These are phyloP conservation scores for Pyrgus malvae DNA, from an alignment of 2,888 invertebrate genomes.

Conservation along the genomic window DNA sequence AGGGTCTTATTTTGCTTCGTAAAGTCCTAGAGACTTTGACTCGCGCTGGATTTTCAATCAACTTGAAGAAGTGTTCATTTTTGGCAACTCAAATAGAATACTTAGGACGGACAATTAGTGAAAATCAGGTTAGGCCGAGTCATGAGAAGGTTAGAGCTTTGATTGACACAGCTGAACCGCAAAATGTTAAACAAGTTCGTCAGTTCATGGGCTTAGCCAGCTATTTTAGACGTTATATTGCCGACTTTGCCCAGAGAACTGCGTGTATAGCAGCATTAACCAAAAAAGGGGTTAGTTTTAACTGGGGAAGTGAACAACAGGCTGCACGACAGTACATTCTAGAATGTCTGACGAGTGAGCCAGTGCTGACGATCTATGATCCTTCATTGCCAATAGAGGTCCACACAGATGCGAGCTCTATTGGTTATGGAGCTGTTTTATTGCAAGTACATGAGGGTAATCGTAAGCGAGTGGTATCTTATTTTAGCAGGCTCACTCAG, in stretches of 20 bases:
- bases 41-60: not conserved
- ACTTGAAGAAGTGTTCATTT: not conserved
- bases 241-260: not conserved
- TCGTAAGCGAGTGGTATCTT: not conserved
- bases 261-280: not conserved
- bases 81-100: slow-evolving; percentile 31
- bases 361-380: not conserved
- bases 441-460: not conserved
- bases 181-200: slow-evolving; percentile 15
- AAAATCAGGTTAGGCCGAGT: slow-evolving; percentile 15
- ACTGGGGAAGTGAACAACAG: not conserved
- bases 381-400: not conserved
- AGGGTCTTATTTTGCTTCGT: not conserved
- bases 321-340: not conserved
- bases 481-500: slow-evolving; percentile 26
- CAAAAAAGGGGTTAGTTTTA: not conserved
- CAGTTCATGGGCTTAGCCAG: slow-evolving; percentile 15
- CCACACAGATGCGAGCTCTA: slow-evolving; percentile 1
- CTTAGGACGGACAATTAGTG: slow-evolving; percentile 23
- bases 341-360: not conserved
- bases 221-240: slow-evolving; percentile 14
- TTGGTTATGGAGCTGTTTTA: not conserved
- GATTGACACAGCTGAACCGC: not conserved
- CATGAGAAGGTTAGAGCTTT: slow-evolving; percentile 3
- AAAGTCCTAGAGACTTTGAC: not conserved